These are phyloP conservation scores for Cladorhizidae sp. DNA, from an alignment of 37 sponge, comb jelly and placozoan genomes.

Conservation along the genomic window DNA sequence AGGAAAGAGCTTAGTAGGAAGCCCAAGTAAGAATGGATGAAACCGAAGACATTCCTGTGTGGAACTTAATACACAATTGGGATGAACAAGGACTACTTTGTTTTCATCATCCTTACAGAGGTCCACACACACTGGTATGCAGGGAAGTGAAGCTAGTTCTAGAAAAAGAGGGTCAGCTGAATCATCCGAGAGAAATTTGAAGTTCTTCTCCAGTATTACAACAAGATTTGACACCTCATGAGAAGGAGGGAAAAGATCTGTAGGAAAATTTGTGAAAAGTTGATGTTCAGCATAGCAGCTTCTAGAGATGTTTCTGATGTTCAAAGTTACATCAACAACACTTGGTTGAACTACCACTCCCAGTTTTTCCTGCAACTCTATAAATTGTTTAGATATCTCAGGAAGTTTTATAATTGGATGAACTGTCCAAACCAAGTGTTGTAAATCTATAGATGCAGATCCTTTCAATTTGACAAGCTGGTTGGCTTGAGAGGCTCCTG, in stretches of 20 bases:
- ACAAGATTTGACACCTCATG: not conserved
- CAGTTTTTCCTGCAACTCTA: no score
- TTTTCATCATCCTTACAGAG: not conserved
- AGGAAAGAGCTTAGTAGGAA: conserved; percentile 3
- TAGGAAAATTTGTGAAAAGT: not conserved
- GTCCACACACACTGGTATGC: conserved; percentile 33
- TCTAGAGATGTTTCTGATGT: conserved; percentile 28
- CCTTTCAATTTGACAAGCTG: conserved; percentile 1
- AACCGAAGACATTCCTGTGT: not conserved
- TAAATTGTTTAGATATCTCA: not conserved
- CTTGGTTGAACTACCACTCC: not conserved
- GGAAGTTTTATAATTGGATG: conserved; percentile 40
- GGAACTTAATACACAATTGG: conserved; percentile 22
- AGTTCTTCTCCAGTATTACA: not conserved
- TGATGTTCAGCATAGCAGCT: not conserved
- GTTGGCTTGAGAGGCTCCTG: not conserved
- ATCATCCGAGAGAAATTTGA: not conserved
- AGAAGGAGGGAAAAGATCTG: not conserved
- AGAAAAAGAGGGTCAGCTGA: not conserved
- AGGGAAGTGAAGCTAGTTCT: conserved; percentile 8
- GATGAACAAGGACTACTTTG: conserved; percentile 44
- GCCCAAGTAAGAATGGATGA: conserved; percentile 40
- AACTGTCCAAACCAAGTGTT: conserved; percentile 49
- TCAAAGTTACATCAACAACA: conserved; percentile 34
- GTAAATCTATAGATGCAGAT: not conserved